Percentiles rank a stretch among this genome's conserved stretches.
phyloP scores from a whole-genome alignment of 2,113 vertebrate species.

The Oriolus oriolus region DNA sequence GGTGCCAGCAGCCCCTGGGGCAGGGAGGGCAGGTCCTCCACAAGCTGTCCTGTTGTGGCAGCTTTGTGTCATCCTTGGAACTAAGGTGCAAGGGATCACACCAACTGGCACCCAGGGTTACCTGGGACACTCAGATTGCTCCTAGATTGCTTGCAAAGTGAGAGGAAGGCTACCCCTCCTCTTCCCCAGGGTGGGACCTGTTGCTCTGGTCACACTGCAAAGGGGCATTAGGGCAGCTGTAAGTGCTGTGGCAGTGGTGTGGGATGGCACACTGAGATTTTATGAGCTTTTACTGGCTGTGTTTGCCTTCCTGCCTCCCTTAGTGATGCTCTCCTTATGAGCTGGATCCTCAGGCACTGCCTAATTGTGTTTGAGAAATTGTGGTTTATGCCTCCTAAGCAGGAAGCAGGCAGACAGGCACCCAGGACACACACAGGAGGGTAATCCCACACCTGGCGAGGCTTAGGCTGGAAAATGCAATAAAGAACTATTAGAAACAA shows the following conservation, averaged over 20 bases:
- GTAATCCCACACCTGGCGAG: not conserved
- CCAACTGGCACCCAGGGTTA: not conserved
- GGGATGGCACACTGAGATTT: fast-evolving
- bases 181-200: not conserved
- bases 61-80: not conserved
- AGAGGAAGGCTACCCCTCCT: not conserved
- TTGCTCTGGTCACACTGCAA: fast-evolving
- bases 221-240: not conserved
- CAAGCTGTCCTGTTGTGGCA: not conserved
- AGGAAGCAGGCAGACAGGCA: not conserved
- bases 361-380: not conserved
- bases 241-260: not conserved
- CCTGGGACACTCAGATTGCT: not conserved
- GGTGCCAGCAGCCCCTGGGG: not conserved
- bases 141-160: not conserved
- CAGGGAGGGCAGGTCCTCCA: not conserved
- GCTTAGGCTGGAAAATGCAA: not conserved
- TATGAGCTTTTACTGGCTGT: not conserved
- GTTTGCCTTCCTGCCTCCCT: not conserved
- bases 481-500: not conserved
- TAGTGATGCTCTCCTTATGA: not conserved
- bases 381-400: not conserved
- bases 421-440: not conserved
- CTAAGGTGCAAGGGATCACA: not conserved
- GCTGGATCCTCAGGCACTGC: not conserved